phyloP scores from a whole-genome alignment of 2,888 invertebrate species.

The Blera fallax region DNA sequence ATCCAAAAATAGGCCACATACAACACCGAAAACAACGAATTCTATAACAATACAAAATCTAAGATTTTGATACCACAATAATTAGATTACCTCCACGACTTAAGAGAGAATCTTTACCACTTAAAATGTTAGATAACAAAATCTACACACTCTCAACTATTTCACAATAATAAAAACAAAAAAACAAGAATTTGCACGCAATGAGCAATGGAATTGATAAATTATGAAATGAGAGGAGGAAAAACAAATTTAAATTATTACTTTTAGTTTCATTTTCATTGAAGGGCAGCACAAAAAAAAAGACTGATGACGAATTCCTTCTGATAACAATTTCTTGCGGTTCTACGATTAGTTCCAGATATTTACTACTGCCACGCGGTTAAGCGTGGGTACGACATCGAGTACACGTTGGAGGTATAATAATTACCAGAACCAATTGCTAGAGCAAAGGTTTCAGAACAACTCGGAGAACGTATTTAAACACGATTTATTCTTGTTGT shows the following conservation, averaged over 20 bases:
- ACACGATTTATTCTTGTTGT: constrained; percentile 1
- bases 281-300: not conserved
- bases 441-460: not conserved
- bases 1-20: constrained; percentile 19
- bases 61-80: not conserved
- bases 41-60: not conserved
- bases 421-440: not conserved
- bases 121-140: not conserved
- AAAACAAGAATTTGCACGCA: not conserved
- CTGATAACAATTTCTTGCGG: constrained; percentile 12
- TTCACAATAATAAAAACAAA: too few relatives aligned
- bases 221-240: not conserved
- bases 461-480: not conserved
- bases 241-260: constrained; percentile 10
- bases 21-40: not conserved
- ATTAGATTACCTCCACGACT: not conserved
- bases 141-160: not conserved
- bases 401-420: constrained; percentile 13
- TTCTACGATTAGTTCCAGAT: constrained; percentile 22
- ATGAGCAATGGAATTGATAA: not conserved
- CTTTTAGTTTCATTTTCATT: constrained; percentile 62
- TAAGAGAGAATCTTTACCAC: not conserved
- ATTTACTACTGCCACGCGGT: constrained; percentile 17
- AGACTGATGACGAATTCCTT: not conserved
- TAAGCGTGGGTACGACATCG: constrained; percentile 16